A percentile compares a stretch with the other conserved stretches of the same genome.
Evolutionary conservation across 2,888 invertebrate genomes (phyloP).

Genomic region (Rhodophaea formosa): DNA sequence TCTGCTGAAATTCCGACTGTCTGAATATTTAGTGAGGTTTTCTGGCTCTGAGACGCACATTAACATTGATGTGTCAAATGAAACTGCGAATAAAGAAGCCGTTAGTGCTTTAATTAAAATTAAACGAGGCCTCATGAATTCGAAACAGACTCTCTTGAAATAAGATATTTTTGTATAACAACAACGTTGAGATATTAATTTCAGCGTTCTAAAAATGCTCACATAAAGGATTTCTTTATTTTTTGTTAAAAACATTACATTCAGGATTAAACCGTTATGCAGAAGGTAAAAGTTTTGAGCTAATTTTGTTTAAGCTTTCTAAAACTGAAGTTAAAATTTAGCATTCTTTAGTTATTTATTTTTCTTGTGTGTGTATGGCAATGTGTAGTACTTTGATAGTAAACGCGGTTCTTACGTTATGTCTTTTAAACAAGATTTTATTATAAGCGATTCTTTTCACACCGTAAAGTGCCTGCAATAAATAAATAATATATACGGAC

Average conservation of each 20-base stretch:
- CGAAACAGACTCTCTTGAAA: not conserved
- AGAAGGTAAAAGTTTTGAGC: too few species aligned
- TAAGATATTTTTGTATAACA: not conserved
- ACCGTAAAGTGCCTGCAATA: too few species aligned
- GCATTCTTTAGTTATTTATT: too few species aligned
- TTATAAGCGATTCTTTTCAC: too few species aligned
- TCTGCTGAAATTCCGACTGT: slow-evolving; percentile 44
- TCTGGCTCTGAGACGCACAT: slow-evolving; percentile 36
- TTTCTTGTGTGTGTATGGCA: too few species aligned
- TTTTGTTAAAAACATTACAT: not conserved
- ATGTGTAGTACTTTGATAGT: too few species aligned
- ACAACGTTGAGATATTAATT: not conserved
- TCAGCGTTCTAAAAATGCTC: not conserved
- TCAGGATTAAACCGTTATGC: too few species aligned
- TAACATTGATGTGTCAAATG: slow-evolving; percentile 31
- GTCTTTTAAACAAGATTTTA: too few species aligned
- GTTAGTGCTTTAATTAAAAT: slow-evolving; percentile 28
- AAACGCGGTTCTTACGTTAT: too few species aligned
- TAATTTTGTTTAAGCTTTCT: too few species aligned
- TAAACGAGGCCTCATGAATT: slow-evolving; percentile 21
- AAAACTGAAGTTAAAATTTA: too few species aligned
- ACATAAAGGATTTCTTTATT: not conserved
- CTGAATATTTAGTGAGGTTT: slow-evolving; percentile 47
- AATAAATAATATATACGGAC: too few species aligned
- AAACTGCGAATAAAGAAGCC: slow-evolving; percentile 27